A percentile compares a stretch with the other conserved stretches of the same genome.
Evolutionary conservation across 2,113 vertebrate genomes (phyloP).

Genomic region (Nansenia antarctica): DNA sequence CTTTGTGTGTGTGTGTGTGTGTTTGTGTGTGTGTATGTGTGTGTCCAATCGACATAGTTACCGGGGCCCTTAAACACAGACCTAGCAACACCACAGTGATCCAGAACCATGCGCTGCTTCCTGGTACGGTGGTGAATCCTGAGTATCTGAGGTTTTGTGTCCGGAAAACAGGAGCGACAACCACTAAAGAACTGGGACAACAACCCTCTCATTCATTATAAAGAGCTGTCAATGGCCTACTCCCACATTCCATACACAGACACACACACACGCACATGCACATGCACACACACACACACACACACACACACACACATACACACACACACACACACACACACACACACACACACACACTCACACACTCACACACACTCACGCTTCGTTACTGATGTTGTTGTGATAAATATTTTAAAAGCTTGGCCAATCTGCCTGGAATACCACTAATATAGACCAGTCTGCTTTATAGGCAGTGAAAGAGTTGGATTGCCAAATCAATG

Average conservation of each 20-base stretch:
- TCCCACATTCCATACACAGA: background rate
- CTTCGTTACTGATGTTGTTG: too few relatives aligned
- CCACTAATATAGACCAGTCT: too few relatives aligned
- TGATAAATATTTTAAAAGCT: too few relatives aligned
- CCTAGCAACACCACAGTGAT: slow-evolving; percentile 30
- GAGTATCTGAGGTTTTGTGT: background rate
- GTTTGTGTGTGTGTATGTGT: slow-evolving; percentile 11
- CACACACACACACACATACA: too few relatives aligned
- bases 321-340: too few relatives aligned
- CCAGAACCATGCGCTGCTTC: slow-evolving; percentile 30
- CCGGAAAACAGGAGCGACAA: background rate
- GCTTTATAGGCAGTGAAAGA: too few relatives aligned
- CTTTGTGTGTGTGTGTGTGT: background rate
- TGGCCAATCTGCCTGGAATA: background rate
- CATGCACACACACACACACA: too few relatives aligned
- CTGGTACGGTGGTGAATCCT: slow-evolving; percentile 32
- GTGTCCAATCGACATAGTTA: background rate
- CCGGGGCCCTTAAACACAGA: background rate
- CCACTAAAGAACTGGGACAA: slow-evolving; percentile 8
- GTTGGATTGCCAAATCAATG: slow-evolving; percentile 23
- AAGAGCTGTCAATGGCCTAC: too few relatives aligned
- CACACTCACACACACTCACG: too few relatives aligned
- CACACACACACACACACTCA: too few relatives aligned
- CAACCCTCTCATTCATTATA: background rate
- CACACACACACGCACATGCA: background rate